phyloP scores from a whole-genome alignment of 2,888 invertebrate genomes.

The Metellina segmentata region DNA sequence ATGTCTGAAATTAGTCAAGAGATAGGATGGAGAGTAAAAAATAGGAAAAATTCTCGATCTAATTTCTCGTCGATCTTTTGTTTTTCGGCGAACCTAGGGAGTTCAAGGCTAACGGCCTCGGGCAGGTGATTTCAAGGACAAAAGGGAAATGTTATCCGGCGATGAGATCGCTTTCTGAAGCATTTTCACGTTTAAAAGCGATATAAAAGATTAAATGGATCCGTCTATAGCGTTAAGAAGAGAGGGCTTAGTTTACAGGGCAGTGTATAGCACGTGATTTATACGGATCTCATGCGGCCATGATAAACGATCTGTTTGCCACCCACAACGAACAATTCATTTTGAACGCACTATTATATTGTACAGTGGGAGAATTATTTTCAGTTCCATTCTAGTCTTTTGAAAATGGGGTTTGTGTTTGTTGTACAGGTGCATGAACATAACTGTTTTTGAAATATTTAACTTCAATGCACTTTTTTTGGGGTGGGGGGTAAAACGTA shows the following conservation, averaged over 20 bases:
- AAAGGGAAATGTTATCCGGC: constrained; percentile 22
- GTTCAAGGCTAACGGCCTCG: constrained; percentile 72
- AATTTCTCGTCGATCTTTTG: constrained; percentile 72
- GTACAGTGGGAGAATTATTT: not conserved
- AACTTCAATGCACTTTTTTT: too few relatives aligned
- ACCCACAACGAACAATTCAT: constrained; percentile 26
- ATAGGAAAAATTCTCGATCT: constrained; percentile 52
- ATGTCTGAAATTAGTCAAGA: constrained; percentile 49
- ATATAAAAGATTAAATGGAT: constrained; percentile 36
- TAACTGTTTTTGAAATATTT: too few relatives aligned
- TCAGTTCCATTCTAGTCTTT: not conserved
- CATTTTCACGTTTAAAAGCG: constrained; percentile 30
- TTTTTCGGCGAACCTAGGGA: constrained; percentile 62
- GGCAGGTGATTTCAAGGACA: constrained; percentile 66
- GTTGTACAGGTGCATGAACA: not conserved
- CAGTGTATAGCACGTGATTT: constrained; percentile 28
- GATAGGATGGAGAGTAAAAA: constrained; percentile 26
- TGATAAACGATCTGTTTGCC: constrained; percentile 34
- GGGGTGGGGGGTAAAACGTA: too few relatives aligned
- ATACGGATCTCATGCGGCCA: not conserved
- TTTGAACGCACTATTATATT: not conserved
- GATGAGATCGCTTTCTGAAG: constrained; percentile 34
- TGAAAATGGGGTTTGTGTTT: not conserved
- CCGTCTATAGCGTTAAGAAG: constrained; percentile 9
- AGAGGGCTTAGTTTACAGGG: not conserved